Evolutionary conservation across 2,113 vertebrate genomes (phyloP).

Genomic region (Oryzias curvinotus): DNA sequence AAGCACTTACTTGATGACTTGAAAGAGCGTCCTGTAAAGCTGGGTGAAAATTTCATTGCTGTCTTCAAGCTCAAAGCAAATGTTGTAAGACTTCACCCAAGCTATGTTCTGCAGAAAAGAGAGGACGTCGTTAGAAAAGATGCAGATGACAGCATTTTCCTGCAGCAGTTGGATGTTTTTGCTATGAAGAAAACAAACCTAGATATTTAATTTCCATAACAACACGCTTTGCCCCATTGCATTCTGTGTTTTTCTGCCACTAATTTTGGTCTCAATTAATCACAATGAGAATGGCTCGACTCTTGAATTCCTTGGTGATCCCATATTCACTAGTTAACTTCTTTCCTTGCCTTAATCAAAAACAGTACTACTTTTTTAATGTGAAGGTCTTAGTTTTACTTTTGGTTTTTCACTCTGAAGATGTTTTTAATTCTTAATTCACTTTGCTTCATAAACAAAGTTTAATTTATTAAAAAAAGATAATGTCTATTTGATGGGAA

Average conservation of each 20-base stretch:
- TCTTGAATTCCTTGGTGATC: neutral
- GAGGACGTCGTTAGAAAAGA: neutral
- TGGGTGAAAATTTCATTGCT: slow-evolving; percentile 99
- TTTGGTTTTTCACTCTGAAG: no score
- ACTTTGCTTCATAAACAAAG: no score
- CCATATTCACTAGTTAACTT: neutral
- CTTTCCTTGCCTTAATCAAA: neutral
- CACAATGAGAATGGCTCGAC: neutral
- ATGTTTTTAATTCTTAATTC: no score
- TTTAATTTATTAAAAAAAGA: no score
- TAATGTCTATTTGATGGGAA: no score
- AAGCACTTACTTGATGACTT: slow-evolving; percentile 96
- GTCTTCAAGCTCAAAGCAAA: slow-evolving; percentile 98
- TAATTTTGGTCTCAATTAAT: neutral
- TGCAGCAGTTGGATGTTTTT: no score
- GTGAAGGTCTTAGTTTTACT: no score
- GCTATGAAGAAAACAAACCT: no score
- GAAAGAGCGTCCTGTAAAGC: slow-evolving; percentile 95
- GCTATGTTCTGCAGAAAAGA: slow-evolving; percentile 88
- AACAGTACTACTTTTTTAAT: no score
- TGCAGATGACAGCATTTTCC: neutral
- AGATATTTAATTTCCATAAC: neutral
- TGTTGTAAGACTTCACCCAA: slow-evolving; percentile 99
- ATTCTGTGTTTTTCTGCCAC: neutral
- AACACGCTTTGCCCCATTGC: neutral